Base-by-base conservation (phyloP, 2,888 invertebrate genomes). In the Hermodice carunculata region DNA sequence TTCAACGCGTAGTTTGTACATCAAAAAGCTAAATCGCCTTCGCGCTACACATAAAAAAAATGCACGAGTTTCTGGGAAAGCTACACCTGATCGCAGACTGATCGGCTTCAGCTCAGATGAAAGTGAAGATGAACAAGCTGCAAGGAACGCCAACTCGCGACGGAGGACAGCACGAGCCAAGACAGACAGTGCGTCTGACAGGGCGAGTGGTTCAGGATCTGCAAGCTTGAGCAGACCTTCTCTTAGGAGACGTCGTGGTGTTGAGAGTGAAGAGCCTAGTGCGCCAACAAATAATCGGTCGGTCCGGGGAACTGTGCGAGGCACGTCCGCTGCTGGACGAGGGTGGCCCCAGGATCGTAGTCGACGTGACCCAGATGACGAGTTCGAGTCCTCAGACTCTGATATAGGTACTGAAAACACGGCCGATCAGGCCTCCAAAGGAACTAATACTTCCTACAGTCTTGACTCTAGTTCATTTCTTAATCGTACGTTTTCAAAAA, bases 81-180 rank as follows among this genome's bases (percentile, higher is more conserved):
- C 32, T 19, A n/a, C 26, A 26, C 14, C 11, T 4, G 46, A 37
- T 8, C 59, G 48, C 48, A 59, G 49, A 59, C 59, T 67, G 40
- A 19, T 60, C n/a, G 69, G 66, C 11, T 69, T 66, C 46, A 69
- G 69, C 46, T 66, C 66, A 11, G 69, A 69, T 42, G 69, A 69
- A 56, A 69, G 69, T 57, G 68, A 62, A 42, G 60, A 37, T 14
- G 68, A 68, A 31, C 14, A 26, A 11, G 54, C 40, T 11, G 51
- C 24, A 29, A 37, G 28, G 52, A 37, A 29, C 58, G 19, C 51
- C 40, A 43, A 11, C 42, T 40, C 54, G 32, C 44, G 42, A 24
- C 54, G 42, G 34, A 3, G 6, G 3, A 22, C 19, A 14, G 32
- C 32, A 3, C 5, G 31, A n/a, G n/a, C n/a, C n/a, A n/a, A n/a